These are phyloP conservation scores for Eueides isabella DNA, from an alignment of 1,140 invertebrate species.

Conservation along the genomic window DNA sequence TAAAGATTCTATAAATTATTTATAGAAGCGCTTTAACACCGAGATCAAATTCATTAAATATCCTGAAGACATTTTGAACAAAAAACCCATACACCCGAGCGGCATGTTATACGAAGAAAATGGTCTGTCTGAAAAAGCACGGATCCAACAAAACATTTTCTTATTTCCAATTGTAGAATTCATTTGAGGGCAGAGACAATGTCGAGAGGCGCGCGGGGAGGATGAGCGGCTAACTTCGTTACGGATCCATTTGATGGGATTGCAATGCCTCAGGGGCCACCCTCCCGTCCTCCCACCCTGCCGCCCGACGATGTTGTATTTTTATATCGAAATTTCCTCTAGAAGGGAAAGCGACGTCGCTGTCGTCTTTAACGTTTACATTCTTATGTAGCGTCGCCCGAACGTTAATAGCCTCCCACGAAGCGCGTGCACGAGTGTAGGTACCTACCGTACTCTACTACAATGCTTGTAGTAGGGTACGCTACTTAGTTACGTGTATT, in stretches of 20 bases:
- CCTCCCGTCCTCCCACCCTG: constrained; percentile 74
- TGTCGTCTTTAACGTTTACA: constrained; percentile 72
- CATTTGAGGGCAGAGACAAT: constrained; percentile 80
- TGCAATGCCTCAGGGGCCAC: constrained; percentile 84
- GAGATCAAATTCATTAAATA: constrained; percentile 50
- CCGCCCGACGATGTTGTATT: constrained; percentile 65
- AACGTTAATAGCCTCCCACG: constrained; percentile 75
- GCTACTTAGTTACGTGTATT: constrained; percentile 38
- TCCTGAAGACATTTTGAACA: constrained; percentile 39
- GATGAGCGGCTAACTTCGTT: constrained; percentile 61
- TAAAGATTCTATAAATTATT: constrained; percentile 2
- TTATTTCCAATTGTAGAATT: constrained; percentile 82
- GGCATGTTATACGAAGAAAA: constrained; percentile 64
- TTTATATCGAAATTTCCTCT: constrained; percentile 78
- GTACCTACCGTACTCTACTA: constrained; percentile 32
- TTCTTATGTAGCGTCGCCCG: constrained; percentile 74
- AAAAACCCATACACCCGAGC: constrained; percentile 42
- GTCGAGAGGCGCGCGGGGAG: constrained; percentile 59
- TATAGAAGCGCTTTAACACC: constrained; percentile 19
- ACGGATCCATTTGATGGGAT: constrained; percentile 77
- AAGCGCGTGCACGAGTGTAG: constrained; percentile 52
- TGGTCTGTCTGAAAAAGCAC: constrained; percentile 62
- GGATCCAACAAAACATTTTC: constrained; percentile 80
- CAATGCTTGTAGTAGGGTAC: background rate
- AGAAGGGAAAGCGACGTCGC: constrained; percentile 59